Base-by-base conservation (phyloP, 2,113 vertebrate species). In the Ammospiza caudacuta region DNA sequence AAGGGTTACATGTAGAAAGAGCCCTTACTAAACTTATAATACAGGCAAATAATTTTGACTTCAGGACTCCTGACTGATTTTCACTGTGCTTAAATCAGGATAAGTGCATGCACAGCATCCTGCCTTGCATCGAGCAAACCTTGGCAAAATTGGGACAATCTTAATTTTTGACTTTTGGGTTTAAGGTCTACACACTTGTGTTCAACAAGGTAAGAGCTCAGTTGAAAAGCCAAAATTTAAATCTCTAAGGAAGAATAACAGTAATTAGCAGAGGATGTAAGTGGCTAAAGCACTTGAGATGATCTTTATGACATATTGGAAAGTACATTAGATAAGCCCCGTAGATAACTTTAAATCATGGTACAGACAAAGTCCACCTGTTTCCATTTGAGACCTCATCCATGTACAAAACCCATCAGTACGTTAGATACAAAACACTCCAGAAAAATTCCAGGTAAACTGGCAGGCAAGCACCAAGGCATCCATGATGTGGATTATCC, bases 91-190 rank as follows among this genome's bases (percentile, higher is more conserved):
- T 67, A 27, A 59, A 74, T 51, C 28, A 73, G 23, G 14, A 6
- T 7, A 55, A 54, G 33, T 5, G 6, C 5, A 43, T 3, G 27
- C 18, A 43, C 29, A 46, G 55, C 12, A 73, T 21, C n/a, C 35
- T 28, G n/a, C 49, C 51, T 84, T 46, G 15, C 41, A 39, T 14
- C 0, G 2, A 59, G 35, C 10, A 79, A 83, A 18, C 9, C 29
- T 83, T 20, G 25, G n/a, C 29, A 49, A 74, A 47, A 64, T 2
- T 1, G 12, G 5, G 31, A 12, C 44, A 73, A 41, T 49, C 52
- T 63, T 46, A 0, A 37, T 62, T 80, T 80, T 54, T 27, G 57
- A 2, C 0, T 0, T 49, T 57, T 61, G 8, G 9, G 9, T 39
- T 47, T 9, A 10, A 57, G 64, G 12, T 44, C 11, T 52, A 39